Evolutionary conservation across 2,888 invertebrate species (phyloP), one percentile per base, ranked within the genome.

Genomic region (Caenorhabditis afra): DNA sequence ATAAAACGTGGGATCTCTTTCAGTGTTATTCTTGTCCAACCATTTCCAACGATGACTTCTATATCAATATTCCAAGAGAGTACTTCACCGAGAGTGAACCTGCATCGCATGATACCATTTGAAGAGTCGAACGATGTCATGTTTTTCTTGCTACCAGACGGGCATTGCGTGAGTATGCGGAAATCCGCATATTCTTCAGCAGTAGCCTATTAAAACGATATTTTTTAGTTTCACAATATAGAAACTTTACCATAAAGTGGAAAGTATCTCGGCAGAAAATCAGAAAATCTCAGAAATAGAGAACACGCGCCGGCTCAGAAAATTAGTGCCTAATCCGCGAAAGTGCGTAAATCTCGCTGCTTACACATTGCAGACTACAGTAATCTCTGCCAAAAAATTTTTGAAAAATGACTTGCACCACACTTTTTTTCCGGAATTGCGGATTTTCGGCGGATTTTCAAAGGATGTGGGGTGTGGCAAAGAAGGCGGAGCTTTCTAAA

Each of bases 1-100:
- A 86, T 50, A 49, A 86, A 86, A n/a, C 86, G 44, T 18, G 79
- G 79, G 14, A 79, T 64, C 35, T 79, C 79, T 47, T 58, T 61
- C 29, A 79, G 20, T 14, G 73, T 79, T 16, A 79, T 74, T 23
- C 74, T 29, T 11, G 79, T 79, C 62, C 64, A 74, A 5, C 79
- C 79, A 47, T 71, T 78, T n/a, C 68, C 74, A 3, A 79, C 71
- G 20, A 57, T 57, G 20, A 79, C 68, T 35, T 79, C 79, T 29
- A 74, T 44, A 45, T 79, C 79, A 37, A 79, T 52, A 49, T 73
- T 79, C 64, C 65, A 70, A 10, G 70, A 55, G 39, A 76, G 76
- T 39, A 76, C 70, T 16, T 77, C 77, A 20, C 77, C 77, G 0
- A 77, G 61, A 11, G 77, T 49, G 16, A 77, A 70, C 14, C 77